Conservation (phyloP, 35 echinoderm and acorn worm genomes). For the Hemicentrotus pulcherrimus region DNA sequence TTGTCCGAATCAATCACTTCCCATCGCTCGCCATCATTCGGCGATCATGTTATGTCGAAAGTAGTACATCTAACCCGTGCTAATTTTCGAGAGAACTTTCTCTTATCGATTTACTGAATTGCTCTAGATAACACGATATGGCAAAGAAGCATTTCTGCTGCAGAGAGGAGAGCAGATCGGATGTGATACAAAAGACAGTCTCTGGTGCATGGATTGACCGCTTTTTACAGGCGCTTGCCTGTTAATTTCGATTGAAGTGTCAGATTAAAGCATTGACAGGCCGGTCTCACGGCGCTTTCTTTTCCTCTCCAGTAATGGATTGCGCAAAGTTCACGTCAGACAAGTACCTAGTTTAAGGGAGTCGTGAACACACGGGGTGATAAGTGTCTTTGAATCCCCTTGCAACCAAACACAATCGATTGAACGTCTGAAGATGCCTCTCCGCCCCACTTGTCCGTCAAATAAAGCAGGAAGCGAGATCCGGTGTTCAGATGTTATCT, state of each 20-base stretch:
- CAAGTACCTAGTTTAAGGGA: neutral
- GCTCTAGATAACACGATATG: neutral
- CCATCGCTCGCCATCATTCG: neutral
- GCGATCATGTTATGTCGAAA: neutral
- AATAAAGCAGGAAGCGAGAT: neutral
- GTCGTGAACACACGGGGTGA: neutral
- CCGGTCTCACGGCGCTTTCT: neutral
- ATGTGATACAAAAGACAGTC: neutral
- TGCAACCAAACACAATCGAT: neutral
- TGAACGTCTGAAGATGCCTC: neutral
- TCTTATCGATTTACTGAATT: neutral
- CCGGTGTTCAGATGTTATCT: neutral
- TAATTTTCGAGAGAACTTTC: neutral
- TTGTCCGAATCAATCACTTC: neutral
- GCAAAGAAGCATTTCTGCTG: neutral
- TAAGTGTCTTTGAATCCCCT: neutral
- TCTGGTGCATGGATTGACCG: neutral
- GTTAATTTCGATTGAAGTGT: conserved; percentile 12
- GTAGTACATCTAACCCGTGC: neutral
- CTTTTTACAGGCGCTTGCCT: neutral
- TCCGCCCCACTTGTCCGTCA: neutral
- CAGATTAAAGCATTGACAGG: neutral
- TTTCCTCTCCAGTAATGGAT: neutral
- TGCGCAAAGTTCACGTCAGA: neutral
- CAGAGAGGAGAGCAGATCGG: neutral